Conservation (phyloP, 2,888 invertebrate species). For the Adelphocoris suturalis region DNA sequence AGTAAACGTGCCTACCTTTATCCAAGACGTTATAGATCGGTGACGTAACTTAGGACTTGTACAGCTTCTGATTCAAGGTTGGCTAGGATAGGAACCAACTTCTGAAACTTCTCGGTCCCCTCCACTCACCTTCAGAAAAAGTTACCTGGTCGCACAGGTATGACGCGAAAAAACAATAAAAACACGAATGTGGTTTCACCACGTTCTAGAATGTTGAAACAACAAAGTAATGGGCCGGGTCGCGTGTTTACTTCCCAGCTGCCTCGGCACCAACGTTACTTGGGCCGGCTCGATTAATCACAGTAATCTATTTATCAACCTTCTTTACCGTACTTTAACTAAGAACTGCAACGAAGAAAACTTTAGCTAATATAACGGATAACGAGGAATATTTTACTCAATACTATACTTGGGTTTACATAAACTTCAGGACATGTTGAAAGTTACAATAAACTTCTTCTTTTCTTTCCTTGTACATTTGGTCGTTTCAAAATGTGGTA, state of each 20-base stretch:
- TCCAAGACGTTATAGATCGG: conserved; percentile 31
- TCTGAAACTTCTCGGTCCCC: neutral
- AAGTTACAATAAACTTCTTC: too few species aligned
- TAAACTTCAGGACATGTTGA: too few species aligned
- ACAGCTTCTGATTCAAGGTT: conserved; percentile 58
- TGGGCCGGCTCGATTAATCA: neutral
- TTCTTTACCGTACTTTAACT: too few species aligned
- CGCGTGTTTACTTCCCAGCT: conserved; percentile 21
- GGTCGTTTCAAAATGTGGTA: too few species aligned
- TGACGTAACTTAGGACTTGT: conserved; percentile 67
- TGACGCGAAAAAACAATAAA: neutral
- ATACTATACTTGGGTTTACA: too few species aligned
- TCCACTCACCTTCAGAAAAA: neutral
- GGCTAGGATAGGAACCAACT: neutral
- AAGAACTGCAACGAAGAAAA: too few species aligned
- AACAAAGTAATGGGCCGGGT: neutral
- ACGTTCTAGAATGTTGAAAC: neutral
- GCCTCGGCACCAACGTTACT: conserved; percentile 4
- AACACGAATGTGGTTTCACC: neutral
- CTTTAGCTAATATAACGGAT: too few species aligned
- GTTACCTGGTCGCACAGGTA: neutral
- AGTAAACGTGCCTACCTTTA: conserved; percentile 10
- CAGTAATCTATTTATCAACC: too few species aligned
- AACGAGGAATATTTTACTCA: too few species aligned
- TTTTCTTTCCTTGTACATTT: too few species aligned